These are phyloP conservation scores for Ailurus styani DNA, from an alignment of 2,113 vertebrate genomes.

Conservation along the genomic window DNA sequence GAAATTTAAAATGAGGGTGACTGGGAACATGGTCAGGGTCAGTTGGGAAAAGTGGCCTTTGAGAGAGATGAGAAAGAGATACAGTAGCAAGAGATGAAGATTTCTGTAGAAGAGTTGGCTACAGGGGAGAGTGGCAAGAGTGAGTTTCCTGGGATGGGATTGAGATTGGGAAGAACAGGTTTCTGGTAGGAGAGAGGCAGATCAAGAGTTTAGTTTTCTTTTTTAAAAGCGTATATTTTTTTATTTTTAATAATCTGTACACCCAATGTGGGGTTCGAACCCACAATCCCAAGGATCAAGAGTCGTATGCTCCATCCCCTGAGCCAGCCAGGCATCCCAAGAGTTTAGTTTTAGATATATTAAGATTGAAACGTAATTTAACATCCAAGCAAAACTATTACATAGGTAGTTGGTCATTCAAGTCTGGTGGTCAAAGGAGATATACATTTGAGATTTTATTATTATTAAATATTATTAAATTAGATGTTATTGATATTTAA, in stretches of 20 bases:
- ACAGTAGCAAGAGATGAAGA: not conserved
- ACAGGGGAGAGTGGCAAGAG: not conserved
- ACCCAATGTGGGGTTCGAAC: not conserved
- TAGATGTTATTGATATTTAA: not conserved
- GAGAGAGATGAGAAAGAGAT: not conserved
- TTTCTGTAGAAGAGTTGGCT: not conserved
- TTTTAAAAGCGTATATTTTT: not conserved
- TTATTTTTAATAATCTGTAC: not conserved
- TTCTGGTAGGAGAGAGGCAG: not conserved
- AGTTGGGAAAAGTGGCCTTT: not conserved
- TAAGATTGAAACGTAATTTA: not conserved
- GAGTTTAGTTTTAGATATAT: not conserved
- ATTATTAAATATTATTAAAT: too few relatives aligned
- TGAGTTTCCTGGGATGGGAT: not conserved
- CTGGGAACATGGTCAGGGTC: not conserved
- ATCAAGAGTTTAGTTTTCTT: not conserved
- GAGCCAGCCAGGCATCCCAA: not conserved
- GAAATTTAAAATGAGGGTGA: not conserved
- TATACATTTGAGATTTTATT: too few relatives aligned
- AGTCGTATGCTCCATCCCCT: not conserved
- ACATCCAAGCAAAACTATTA: not conserved
- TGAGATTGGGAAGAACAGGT: not conserved
- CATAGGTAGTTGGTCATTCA: not conserved
- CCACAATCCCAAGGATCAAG: not conserved
- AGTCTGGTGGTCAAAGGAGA: slow-evolving; percentile 23